Percentiles rank a stretch among this genome's conserved stretches.
These are phyloP conservation scores for Camelus bactrianus DNA, from an alignment of 2,113 vertebrate species.

Conservation along the genomic window DNA sequence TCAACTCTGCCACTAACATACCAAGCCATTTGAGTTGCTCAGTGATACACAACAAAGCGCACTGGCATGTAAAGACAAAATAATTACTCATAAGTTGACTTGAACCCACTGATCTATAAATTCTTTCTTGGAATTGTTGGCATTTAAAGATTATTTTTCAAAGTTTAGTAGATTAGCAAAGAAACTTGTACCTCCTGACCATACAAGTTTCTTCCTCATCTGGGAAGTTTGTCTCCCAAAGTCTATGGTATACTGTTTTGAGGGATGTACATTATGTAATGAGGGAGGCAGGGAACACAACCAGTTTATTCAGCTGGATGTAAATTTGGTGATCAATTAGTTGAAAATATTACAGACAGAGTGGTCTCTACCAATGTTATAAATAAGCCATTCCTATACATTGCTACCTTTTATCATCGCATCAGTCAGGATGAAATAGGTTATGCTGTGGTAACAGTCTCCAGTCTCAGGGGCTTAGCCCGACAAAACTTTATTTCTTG, in stretches of 20 bases:
- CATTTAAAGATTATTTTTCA: constrained; percentile 9
- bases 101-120: not conserved
- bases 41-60: not conserved
- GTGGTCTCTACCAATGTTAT: not conserved
- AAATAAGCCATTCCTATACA: not conserved
- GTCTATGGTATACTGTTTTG: not conserved
- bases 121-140: not conserved
- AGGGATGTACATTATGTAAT: not conserved
- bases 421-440: not conserved
- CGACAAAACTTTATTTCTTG: not conserved
- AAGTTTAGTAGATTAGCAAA: not conserved
- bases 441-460: not conserved
- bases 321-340: not conserved
- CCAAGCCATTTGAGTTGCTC: not conserved
- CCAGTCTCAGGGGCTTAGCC: not conserved
- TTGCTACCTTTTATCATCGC: not conserved
- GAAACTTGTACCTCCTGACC: not conserved
- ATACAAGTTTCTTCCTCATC: not conserved
- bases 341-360: not conserved
- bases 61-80: not conserved
- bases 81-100: not conserved
- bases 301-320: not conserved
- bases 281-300: not conserved
- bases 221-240: not conserved
- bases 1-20: not conserved